Conservation (phyloP, 2,888 invertebrate genomes). For the Agrotis exclamationis region DNA sequence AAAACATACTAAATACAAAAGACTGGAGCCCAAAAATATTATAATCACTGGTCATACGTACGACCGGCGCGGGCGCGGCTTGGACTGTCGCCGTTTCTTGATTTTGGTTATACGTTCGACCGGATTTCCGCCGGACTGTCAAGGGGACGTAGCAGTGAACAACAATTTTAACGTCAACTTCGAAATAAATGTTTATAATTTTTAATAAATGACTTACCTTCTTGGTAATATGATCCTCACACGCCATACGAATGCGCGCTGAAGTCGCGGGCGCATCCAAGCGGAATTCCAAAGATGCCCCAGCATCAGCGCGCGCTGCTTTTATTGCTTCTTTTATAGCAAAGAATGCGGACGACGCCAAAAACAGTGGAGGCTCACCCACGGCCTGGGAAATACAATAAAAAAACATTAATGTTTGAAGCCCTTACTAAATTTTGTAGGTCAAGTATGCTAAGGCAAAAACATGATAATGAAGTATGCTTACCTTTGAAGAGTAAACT, state of each 20-base stretch:
- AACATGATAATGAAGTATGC: not conserved
- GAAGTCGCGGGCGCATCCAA: slow-evolving; percentile 97
- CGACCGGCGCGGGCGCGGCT: too few species aligned
- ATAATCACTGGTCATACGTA: too few species aligned
- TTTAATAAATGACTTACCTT: slow-evolving; percentile 89
- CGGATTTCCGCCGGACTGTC: too few species aligned
- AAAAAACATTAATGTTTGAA: not conserved
- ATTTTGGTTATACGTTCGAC: too few species aligned
- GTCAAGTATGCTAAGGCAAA: not conserved
- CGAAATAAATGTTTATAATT: too few species aligned
- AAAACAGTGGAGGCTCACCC: slow-evolving; percentile 98
- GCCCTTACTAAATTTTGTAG: not conserved
- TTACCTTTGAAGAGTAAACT: slow-evolving; percentile 98
- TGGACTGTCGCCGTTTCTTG: too few species aligned
- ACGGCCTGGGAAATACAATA: slow-evolving; percentile 93
- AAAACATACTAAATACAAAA: too few species aligned
- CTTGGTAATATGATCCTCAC: slow-evolving; percentile 95
- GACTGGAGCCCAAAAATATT: too few species aligned
- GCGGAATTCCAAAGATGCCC: slow-evolving; percentile 91
- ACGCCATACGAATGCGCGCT: slow-evolving; percentile 97
- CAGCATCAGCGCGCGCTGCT: slow-evolving; percentile 94
- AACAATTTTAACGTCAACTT: not conserved
- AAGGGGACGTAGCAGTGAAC: too few species aligned
- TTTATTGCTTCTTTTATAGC: slow-evolving; percentile 97
- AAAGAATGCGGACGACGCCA: slow-evolving; percentile 97